Percentiles rank a stretch among this genome's conserved stretches.
These are phyloP conservation scores for Rafetus swinhoei DNA, from an alignment of 2,113 vertebrate species.

Conservation along the genomic window DNA sequence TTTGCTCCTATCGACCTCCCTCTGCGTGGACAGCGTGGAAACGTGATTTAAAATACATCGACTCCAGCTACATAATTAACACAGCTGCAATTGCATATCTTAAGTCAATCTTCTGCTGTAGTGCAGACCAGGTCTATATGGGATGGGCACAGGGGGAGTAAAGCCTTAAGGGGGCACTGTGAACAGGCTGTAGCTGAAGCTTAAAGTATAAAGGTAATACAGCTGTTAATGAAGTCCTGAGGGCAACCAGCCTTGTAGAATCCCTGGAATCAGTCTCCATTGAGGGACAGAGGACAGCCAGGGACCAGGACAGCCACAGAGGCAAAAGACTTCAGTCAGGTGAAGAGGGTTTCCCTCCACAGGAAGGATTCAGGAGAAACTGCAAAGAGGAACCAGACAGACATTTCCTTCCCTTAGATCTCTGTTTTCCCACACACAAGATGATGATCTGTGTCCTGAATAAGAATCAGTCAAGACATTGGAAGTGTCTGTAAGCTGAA, in stretches of 20 bases:
- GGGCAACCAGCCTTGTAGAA: background rate
- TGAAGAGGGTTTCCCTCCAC: too few relatives aligned
- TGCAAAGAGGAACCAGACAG: background rate
- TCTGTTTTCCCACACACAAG: too few relatives aligned
- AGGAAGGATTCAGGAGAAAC: background rate
- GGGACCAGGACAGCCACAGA: background rate
- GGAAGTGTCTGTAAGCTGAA: background rate
- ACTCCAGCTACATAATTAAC: too few relatives aligned
- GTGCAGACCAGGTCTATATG: background rate
- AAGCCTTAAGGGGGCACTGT: background rate
- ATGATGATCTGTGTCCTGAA: too few relatives aligned
- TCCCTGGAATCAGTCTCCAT: background rate
- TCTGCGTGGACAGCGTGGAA: too few relatives aligned
- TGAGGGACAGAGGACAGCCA: background rate
- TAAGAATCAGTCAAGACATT: background rate
- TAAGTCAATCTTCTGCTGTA: too few relatives aligned
- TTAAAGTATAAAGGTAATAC: background rate
- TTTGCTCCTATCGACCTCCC: too few relatives aligned
- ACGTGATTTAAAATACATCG: too few relatives aligned
- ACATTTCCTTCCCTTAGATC: background rate
- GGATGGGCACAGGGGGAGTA: background rate
- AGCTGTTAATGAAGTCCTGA: background rate
- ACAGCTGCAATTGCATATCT: too few relatives aligned
- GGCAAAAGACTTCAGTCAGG: background rate
- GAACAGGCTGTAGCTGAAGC: background rate